Base-by-base conservation (phyloP, 2,797 vertebrate species). In the Hoplostethus atlanticus region DNA sequence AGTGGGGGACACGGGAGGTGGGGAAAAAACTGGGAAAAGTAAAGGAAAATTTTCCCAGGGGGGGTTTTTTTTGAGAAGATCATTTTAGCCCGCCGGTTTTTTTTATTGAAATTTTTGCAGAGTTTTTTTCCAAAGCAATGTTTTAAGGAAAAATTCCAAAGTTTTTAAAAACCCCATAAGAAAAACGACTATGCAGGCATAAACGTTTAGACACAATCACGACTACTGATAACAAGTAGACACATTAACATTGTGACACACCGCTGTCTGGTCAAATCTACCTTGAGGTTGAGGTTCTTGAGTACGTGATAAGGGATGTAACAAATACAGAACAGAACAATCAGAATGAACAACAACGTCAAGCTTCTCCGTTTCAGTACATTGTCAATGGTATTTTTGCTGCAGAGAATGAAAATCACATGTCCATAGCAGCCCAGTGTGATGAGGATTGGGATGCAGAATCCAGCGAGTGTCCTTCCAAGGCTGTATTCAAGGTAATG, bases 261-360 rank as follows among this genome's bases (percentile, higher is more conserved):
- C 60, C 54, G 51, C 0, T 51, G 40, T 0, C 28, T 58, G 2
- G 59, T 80, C 81, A 89, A 80, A 46, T 78, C 38, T 64, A 86
- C 84, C 40, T 76, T 51, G 61, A 96, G 84, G 80, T 93, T 96
- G 34, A 96, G 83, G 68, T 94, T 96, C 44, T 86, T 91, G 31
- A 96, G 90, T 17, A 94, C 7, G 25, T 96, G 94, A 72, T 94
- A 94, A 0, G 95, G 96, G 13, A 95, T 94, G 81, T 94, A 96
- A 72, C 96, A 96, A 56, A 95, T 57, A 0, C 90, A 94, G 78
- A 96, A 96, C 56, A 96, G 89, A 34, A 95, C 40, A 65, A 91
- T 90, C 52, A 96, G 78, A 0, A 96, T 82, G 8, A 95, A 54
- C 16, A 94, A 91, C 73, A 96, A 79, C 0, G 67, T 92, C n/a